Percentiles rank a stretch among this genome's conserved stretches.
These are phyloP conservation scores for Platysternon megacephalum DNA, from an alignment of 2,113 vertebrate species.

Conservation along the genomic window DNA sequence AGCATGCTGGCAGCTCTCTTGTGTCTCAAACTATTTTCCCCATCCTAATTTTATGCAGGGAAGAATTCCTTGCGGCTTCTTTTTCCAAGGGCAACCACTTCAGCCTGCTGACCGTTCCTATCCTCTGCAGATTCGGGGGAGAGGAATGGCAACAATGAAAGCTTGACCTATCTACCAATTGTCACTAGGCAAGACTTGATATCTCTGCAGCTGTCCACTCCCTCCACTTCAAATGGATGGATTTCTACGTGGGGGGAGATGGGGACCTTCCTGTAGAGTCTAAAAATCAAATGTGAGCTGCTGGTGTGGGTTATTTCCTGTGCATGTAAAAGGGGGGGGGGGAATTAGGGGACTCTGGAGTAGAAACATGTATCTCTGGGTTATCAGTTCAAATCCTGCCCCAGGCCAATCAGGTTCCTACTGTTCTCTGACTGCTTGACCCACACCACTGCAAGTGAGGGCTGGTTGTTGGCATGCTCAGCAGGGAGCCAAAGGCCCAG, in stretches of 20 bases:
- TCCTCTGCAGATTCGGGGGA: conserved; percentile 66
- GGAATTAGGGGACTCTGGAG: neutral
- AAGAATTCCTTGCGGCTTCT: conserved; percentile 46
- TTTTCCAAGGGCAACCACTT: conserved; percentile 67
- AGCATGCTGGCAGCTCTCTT: conserved; percentile 39
- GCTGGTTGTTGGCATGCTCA: neutral
- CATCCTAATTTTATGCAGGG: conserved; percentile 65
- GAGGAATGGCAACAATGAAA: conserved; percentile 53
- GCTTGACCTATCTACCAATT: conserved; percentile 22
- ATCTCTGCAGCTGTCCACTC: conserved; percentile 51
- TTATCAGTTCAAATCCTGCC: neutral
- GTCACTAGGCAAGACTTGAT: conserved; percentile 66
- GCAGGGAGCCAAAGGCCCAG: neutral
- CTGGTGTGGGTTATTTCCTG: neutral
- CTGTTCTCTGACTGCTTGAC: neutral
- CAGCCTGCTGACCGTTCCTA: conserved; percentile 71
- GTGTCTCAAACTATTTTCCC: conserved; percentile 18
- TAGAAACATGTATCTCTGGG: neutral
- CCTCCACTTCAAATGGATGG: neutral
- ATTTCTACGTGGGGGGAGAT: neutral
- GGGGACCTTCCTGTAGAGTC: conserved; percentile 23
- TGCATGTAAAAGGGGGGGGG: neutral
- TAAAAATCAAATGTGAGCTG: conserved; percentile 24
- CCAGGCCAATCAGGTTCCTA: neutral
- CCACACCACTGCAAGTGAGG: neutral